Evolutionary conservation across 2,797 vertebrate species (phyloP).

Genomic region (Enteromius radiatus): DNA sequence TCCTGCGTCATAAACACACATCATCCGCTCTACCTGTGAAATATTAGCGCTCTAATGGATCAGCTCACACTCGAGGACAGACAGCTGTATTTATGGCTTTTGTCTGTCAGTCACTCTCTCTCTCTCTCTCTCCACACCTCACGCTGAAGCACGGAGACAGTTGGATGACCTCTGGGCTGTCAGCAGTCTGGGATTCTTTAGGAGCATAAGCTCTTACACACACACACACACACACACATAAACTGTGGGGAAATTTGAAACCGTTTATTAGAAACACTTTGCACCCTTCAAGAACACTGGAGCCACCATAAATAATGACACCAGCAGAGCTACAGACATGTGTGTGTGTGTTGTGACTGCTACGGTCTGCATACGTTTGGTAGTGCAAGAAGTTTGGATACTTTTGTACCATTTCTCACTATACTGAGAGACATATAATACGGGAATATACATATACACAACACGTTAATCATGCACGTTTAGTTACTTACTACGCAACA

Average conservation of each 20-base stretch:
- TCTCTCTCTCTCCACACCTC: constrained; percentile 52
- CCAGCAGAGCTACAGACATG: constrained; percentile 60
- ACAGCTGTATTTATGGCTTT: constrained; percentile 69
- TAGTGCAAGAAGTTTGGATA: background rate
- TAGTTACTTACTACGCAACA: too few species aligned
- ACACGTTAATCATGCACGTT: too few species aligned
- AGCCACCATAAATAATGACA: constrained; percentile 80
- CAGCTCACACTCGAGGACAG: constrained; percentile 66
- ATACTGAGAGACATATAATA: background rate
- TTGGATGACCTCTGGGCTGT: constrained; percentile 86
- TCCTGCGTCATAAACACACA: constrained; percentile 49
- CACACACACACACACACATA: constrained; percentile 67
- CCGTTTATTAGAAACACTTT: constrained; percentile 83
- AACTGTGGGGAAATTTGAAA: constrained; percentile 82
- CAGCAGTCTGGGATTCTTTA: constrained; percentile 85
- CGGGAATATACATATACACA: background rate
- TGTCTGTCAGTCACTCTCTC: constrained; percentile 53
- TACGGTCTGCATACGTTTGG: background rate
- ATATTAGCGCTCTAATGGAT: constrained; percentile 70
- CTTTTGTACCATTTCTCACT: background rate
- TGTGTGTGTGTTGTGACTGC: constrained; percentile 17
- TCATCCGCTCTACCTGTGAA: constrained; percentile 71
- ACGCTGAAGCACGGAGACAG: constrained; percentile 81
- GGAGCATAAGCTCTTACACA: constrained; percentile 61
- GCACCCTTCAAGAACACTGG: constrained; percentile 78